Base-by-base conservation (phyloP, 2,797 vertebrate species). In the Taenioides sp. region DNA sequence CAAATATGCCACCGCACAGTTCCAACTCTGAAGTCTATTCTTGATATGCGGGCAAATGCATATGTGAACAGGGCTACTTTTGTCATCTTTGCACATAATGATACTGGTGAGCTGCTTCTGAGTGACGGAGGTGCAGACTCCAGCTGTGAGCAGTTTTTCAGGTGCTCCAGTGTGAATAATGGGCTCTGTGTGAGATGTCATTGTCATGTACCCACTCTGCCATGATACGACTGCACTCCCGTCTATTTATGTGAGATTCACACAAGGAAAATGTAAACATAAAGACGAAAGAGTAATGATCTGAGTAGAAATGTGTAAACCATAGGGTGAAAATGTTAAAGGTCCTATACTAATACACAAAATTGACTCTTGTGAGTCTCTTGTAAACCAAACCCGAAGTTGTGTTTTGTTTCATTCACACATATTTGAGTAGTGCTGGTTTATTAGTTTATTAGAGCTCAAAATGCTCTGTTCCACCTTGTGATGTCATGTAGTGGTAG, bases 71-170 rank as follows among this genome's bases (percentile, higher is more conserved):
- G 31, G 37, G 28, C 34, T 63, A 40, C 61, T 63, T 63, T 16
- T 40, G 61, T 63, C 61, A 20, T 23, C 60, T 40, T 12, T 43
- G 11, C 61, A 23, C 37, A 6, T 63, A 63, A 43, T 63, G 31
- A 63, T 6, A 16, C 60, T 20, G 31, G 60, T 62, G 34, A 2
- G 61, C 61, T 14, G 23, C 57, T 54, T 18, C 20, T 63, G 61
- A 63, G 20, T 63, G 61, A 63, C 61, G 22, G 60, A 37, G 61
- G 61, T 43, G 22, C 34, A 43, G 34, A 40, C 61, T 22, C 61
- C n/a, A 37, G 34, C 61, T 34, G 61, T 9, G 61, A 37, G 16
- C 31, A 63, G 20, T 40, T 37, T 34, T 63, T 40, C 61, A 63
- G 61, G 34, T 63, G n/a, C 61, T 63, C 34, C 61, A 7, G 7